A percentile compares a stretch with the other conserved stretches of the same genome.
Conservation (phyloP, 2,113 vertebrate genomes). For the Numenius arquata region DNA sequence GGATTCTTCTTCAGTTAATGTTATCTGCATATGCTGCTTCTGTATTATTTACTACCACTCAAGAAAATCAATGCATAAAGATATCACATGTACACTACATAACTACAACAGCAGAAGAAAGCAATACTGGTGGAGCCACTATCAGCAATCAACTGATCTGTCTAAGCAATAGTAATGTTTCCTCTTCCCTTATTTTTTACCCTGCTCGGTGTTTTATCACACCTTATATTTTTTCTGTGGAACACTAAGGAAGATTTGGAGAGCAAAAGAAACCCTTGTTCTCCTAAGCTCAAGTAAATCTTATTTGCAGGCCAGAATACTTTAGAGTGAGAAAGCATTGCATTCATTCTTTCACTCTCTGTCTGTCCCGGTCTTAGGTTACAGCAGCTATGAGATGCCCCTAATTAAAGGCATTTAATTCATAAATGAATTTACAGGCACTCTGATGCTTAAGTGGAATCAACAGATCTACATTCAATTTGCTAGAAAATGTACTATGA, state of each 20-base stretch:
- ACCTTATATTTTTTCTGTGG: not conserved
- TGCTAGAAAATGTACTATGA: not conserved
- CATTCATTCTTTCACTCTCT: not conserved
- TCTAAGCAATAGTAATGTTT: not conserved
- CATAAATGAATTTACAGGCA: not conserved
- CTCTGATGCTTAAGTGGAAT: not conserved
- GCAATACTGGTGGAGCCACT: not conserved
- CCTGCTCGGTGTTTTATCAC: not conserved
- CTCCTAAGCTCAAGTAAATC: not conserved
- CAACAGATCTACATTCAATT: not conserved
- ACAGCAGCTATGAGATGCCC: not conserved
- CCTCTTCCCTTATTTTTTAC: not conserved
- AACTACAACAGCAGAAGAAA: not conserved
- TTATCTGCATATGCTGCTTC: not conserved
- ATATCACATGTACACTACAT: not conserved
- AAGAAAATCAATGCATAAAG: slow-evolving; percentile 4
- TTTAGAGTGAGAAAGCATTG: not conserved
- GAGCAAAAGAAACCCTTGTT: not conserved
- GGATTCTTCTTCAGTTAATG: not conserved
- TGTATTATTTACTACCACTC: not conserved
- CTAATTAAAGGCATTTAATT: not conserved
- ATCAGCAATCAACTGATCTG: not conserved
- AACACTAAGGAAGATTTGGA: not conserved
- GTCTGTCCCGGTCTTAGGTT: not conserved
- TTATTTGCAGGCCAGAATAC: not conserved